Evolutionary conservation across 1,140 invertebrate species (phyloP).

Genomic region (Zaprionus nigranus): DNA sequence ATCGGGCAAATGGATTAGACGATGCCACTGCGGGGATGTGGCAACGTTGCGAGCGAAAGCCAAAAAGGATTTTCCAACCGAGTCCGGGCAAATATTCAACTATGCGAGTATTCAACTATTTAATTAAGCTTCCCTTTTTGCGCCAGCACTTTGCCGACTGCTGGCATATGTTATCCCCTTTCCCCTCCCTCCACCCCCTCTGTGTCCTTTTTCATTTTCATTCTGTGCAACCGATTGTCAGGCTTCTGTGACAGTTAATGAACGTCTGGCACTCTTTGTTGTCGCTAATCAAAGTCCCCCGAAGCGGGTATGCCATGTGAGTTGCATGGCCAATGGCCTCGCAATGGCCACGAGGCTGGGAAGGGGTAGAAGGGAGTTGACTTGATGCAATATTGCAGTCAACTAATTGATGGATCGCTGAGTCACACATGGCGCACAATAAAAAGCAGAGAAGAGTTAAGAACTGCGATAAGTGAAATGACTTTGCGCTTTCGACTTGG

Average conservation of each 20-base stretch:
- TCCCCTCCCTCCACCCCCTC: not conserved
- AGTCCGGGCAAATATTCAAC: slow-evolving; percentile 29
- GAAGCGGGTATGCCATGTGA: slow-evolving; percentile 46
- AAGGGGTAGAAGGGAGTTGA: not conserved
- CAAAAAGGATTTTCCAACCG: slow-evolving; percentile 35
- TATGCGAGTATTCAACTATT: slow-evolving; percentile 41
- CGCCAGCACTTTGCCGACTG: slow-evolving; percentile 39
- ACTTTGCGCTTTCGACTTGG: not conserved
- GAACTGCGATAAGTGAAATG: not conserved
- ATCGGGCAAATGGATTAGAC: slow-evolving; percentile 82
- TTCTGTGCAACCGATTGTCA: slow-evolving; percentile 34
- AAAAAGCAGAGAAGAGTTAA: not conserved
- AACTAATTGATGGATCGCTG: slow-evolving; percentile 63
- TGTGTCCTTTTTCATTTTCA: not conserved
- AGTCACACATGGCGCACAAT: not conserved
- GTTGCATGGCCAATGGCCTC: slow-evolving; percentile 45
- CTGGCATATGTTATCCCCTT: slow-evolving; percentile 57
- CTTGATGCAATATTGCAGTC: slow-evolving; percentile 44
- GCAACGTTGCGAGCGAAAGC: not conserved
- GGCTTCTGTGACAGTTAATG: slow-evolving; percentile 76
- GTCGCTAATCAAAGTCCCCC: slow-evolving; percentile 64
- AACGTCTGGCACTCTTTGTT: slow-evolving; percentile 65
- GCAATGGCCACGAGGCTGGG: not conserved
- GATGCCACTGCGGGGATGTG: slow-evolving; percentile 35
- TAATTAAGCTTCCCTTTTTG: slow-evolving; percentile 59